Evolutionary conservation across 2,797 vertebrate species (phyloP).

Genomic region (Podargus strigoides): DNA sequence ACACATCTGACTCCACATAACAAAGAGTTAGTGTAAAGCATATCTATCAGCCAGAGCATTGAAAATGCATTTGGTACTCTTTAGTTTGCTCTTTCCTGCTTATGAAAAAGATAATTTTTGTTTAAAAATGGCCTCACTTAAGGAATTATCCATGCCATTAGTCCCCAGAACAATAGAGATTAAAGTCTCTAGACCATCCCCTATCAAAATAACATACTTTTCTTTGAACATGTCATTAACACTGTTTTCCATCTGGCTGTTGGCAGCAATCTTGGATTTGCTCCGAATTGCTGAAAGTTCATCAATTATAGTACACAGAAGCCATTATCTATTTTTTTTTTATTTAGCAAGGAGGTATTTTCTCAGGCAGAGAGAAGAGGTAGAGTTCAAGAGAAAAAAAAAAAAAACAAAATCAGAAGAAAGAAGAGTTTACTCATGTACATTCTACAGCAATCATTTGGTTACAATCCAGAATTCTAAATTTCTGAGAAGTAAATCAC

Average conservation of each 20-base stretch:
- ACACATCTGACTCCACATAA: conserved; percentile 16
- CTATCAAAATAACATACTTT: conserved; percentile 64
- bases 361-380: background rate
- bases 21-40: conserved; percentile 15
- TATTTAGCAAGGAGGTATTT: conserved; percentile 17
- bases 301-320: conserved; percentile 68
- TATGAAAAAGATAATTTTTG: conserved; percentile 64
- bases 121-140: conserved; percentile 59
- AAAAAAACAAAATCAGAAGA: background rate
- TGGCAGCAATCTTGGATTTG: conserved; percentile 60
- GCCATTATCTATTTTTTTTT: conserved; percentile 53
- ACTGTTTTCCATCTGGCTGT: conserved; percentile 66
- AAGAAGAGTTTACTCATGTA: background rate
- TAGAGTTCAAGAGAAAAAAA: background rate
- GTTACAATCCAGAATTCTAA: background rate
- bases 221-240: conserved; percentile 72
- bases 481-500: background rate
- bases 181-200: conserved; percentile 58
- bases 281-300: conserved; percentile 62
- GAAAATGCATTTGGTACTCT: conserved; percentile 53
- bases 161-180: conserved; percentile 61
- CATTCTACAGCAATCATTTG: background rate
- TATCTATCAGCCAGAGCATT: background rate
- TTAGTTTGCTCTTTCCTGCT: conserved; percentile 32
- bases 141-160: conserved; percentile 60